Evolutionary conservation across 2,888 invertebrate species (phyloP).

Genomic region (Cheilosia scutellata): DNA sequence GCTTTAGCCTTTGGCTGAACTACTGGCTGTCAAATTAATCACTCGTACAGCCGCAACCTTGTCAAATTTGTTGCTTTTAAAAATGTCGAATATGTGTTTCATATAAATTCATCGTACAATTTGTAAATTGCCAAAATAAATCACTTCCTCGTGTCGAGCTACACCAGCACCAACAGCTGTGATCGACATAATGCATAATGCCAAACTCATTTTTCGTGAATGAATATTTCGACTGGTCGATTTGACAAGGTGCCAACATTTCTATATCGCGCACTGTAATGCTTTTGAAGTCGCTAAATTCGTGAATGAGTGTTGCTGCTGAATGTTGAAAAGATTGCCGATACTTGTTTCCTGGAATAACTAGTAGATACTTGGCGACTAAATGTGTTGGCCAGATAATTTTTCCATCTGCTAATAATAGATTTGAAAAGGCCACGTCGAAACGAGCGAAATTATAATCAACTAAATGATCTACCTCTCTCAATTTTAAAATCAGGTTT

Average conservation of each 20-base stretch:
- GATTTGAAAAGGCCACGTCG: neutral
- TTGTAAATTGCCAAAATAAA: slow-evolving; percentile 50
- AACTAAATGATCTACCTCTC: neutral
- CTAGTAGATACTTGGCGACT: neutral
- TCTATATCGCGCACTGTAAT: slow-evolving; percentile 6
- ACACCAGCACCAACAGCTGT: neutral
- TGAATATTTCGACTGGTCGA: slow-evolving; percentile 25
- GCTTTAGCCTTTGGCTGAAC: slow-evolving; percentile 4
- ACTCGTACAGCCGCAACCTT: slow-evolving; percentile 29
- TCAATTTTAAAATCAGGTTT: neutral
- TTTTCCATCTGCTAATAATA: neutral
- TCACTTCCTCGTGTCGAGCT: slow-evolving; percentile 26
- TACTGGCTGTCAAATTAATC: slow-evolving; percentile 46
- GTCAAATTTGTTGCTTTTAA: slow-evolving; percentile 21
- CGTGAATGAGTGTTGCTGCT: no score
- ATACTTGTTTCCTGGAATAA: no score
- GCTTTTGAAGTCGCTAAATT: slow-evolving; percentile 1
- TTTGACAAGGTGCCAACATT: slow-evolving; percentile 46
- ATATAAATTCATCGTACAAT: slow-evolving; percentile 14
- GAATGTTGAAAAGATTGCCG: no score
- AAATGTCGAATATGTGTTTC: slow-evolving; percentile 19
- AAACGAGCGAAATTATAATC: neutral
- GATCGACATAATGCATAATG: neutral
- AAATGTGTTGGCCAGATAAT: neutral
- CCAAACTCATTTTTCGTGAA: slow-evolving; percentile 17